Evolutionary conservation across 2,888 invertebrate species (phyloP).

Genomic region (Agrotis clavis): DNA sequence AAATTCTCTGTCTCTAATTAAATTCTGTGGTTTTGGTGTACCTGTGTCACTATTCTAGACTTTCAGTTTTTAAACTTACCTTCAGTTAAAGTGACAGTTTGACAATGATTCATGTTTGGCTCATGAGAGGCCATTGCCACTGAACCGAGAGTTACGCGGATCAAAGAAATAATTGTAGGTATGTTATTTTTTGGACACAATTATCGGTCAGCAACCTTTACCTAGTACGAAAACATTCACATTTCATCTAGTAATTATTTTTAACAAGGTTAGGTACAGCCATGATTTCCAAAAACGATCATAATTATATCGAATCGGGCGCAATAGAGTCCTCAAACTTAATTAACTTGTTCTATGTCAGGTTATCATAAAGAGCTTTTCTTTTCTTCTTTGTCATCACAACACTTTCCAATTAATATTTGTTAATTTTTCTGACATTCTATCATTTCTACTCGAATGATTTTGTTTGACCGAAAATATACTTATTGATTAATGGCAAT

Average conservation of each 20-base stretch:
- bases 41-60: slow-evolving; percentile 14
- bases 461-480: no score
- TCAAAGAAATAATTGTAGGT: not conserved
- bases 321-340: not conserved
- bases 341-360: slow-evolving; percentile 3
- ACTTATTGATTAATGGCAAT: no score
- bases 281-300: slow-evolving; percentile 14
- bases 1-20: slow-evolving; percentile 31
- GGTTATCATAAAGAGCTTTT: slow-evolving; percentile 1
- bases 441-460: not conserved
- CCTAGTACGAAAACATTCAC: not conserved
- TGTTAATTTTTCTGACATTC: not conserved
- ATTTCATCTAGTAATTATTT: not conserved
- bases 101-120: slow-evolving; percentile 36
- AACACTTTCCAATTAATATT: not conserved
- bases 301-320: not conserved
- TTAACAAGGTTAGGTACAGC: not conserved
- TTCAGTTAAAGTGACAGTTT: slow-evolving; percentile 31
- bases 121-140: slow-evolving; percentile 17
- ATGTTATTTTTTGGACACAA: not conserved
- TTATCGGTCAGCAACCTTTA: not conserved
- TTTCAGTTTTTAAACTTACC: slow-evolving; percentile 17
- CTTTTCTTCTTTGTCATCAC: slow-evolving; percentile 1
- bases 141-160: not conserved
- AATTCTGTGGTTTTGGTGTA: slow-evolving; percentile 22